Evolutionary conservation across 37 sponge, comb jelly and placozoan genomes (phyloP), one percentile per base, ranked within the genome.

Genomic region (Axinella damicornis): DNA sequence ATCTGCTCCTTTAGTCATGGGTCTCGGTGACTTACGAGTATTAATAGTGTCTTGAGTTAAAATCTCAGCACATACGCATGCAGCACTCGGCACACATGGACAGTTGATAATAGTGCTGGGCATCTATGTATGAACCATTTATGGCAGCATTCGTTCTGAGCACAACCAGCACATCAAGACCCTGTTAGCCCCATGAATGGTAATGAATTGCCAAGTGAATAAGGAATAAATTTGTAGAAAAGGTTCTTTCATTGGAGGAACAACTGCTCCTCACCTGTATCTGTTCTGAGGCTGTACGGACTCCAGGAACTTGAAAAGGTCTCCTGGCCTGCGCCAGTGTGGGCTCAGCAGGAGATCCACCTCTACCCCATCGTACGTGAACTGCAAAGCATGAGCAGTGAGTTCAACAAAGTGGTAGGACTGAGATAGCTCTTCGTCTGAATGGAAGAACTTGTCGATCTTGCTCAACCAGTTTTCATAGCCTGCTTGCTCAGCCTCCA

Each of bases 281-380:
- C 62, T 81, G 35, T 57, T 37, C 36, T 57, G 65, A 52, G 57
- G 73, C 33, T 16, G 41, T 2, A 74, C 36, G 22, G 66, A 60
- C 57, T 70, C 72, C 22, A 90, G 69, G 63, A 84, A 90, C 9
- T 60, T 39, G 68, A 80, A 84, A 38, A 77, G 40, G 12, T 74
- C 70, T 14, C 60, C 71, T 6, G 81, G 73, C 0, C 67, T 63
- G 15, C 53, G 34, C 87, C 88, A 92, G 54, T 18, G 24, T 39
- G 92, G 92, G 62, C 84, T 87, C 19, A 87, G 31, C 34, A 83
- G 54, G 25, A 92, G 62, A 28, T 87, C 71, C 40, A 92, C 64
- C 18, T 87, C 83, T 21, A 92, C 73, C 28, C 53, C 83, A n/a
- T 82, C 54, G 13, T 74, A 63, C 14, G 28, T 74, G 53, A 79